Evolutionary conservation across 2,797 vertebrate species (phyloP).

Genomic region (Graptemys geographica): DNA sequence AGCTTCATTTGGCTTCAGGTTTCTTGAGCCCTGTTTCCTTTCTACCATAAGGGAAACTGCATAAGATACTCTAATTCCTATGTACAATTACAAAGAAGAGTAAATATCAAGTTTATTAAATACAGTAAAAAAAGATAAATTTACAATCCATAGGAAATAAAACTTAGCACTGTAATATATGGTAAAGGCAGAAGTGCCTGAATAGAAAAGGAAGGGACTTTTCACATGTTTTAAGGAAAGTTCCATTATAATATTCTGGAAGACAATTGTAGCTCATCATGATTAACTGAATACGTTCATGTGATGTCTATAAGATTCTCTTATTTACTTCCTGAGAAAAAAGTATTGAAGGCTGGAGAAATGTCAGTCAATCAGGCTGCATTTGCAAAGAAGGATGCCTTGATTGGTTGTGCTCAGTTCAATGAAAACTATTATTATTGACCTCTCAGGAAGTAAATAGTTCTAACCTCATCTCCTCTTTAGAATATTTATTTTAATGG

Average conservation of each 20-base stretch:
- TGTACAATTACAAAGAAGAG: not conserved
- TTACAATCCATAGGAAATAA: not conserved
- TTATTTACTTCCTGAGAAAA: not conserved
- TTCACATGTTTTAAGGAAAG: not conserved
- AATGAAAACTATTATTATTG: slow-evolving; percentile 30
- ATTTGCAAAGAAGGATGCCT: slow-evolving; percentile 24
- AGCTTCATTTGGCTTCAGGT: not conserved
- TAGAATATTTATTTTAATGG: slow-evolving; percentile 29
- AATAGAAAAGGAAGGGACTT: not conserved
- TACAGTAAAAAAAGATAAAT: not conserved
- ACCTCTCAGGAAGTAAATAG: slow-evolving; percentile 8
- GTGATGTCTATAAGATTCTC: slow-evolving; percentile 38
- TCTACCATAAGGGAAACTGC: not conserved
- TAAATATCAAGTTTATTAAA: not conserved
- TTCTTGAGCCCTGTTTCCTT: not conserved
- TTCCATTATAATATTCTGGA: slow-evolving; percentile 1
- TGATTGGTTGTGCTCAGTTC: not conserved
- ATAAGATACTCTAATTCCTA: not conserved
- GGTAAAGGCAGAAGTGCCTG: not conserved
- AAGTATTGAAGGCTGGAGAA: slow-evolving; percentile 59
- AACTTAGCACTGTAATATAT: not conserved
- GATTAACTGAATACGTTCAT: not conserved
- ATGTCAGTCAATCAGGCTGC: slow-evolving; percentile 28
- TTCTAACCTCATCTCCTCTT: not conserved
- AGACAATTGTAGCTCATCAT: slow-evolving; percentile 8